Evolutionary conservation across 1,140 invertebrate genomes (phyloP), one percentile per base, ranked within the genome.

Genomic region (Cyclina sinensis): DNA sequence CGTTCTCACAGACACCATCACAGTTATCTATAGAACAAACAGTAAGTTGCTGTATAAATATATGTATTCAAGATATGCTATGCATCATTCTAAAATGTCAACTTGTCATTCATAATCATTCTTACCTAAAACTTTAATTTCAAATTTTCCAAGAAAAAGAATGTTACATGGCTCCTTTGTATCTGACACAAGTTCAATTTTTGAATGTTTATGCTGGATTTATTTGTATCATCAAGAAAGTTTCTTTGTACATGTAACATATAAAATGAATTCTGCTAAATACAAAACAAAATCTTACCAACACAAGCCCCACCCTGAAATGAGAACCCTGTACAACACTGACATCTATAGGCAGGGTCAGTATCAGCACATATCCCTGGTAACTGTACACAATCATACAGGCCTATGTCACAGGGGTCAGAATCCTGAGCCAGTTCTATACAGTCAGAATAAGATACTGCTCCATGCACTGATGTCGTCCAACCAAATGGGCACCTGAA

Each of bases 21-120:
- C 82, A 85, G 46, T 54, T 74, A 39, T 85, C 82, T 85, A 32
- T 35, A 74, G 54, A n/a, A 84, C n/a, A n/a, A n/a, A n/a, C n/a
- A n/a, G n/a, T n/a, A n/a, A n/a, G 32, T 30, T 9, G 18, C 27
- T 12, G 37, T 37, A n/a, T n/a, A n/a, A n/a, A n/a, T n/a, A n/a
- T n/a, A n/a, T n/a, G n/a, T n/a, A n/a, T n/a, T n/a, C n/a, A n/a
- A n/a, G n/a, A n/a, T n/a, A n/a, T n/a, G n/a, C n/a, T n/a, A n/a
- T n/a, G n/a, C n/a, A n/a, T n/a, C n/a, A n/a, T n/a, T n/a, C n/a
- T n/a, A n/a, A n/a, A n/a, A n/a, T n/a, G n/a, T n/a, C n/a, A n/a
- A n/a, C n/a, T n/a, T n/a, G n/a, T n/a, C n/a, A n/a, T n/a, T n/a
- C n/a, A n/a, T n/a, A n/a, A n/a, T n/a, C n/a, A n/a, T n/a, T n/a